Base-by-base conservation (phyloP, 2,797 vertebrate species). In the Florisuga fusca region DNA sequence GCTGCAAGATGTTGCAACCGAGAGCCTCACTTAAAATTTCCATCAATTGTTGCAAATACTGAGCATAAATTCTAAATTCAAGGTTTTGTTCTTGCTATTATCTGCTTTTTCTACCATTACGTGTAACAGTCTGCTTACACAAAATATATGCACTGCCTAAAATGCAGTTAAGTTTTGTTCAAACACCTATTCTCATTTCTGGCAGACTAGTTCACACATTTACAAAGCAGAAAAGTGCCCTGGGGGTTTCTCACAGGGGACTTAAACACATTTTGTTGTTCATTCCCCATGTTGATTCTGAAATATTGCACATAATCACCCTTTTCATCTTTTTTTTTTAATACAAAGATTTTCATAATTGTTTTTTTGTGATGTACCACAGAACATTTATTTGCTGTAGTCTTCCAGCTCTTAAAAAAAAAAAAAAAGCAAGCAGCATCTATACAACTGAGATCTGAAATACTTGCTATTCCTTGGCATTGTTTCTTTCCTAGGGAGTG, bases 401-500 rank as follows among this genome's bases (percentile, higher is more conserved):
- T 26, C n/a, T 34, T 76, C 38, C 73, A 31, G 45, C 34, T 69
- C 75, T 95, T 54, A 26, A 43, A 82, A 89, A 86, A 48, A 41
- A 72, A 84, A 85, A 87, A 82, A 89, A 78, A 17, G 48, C 27
- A 63, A 51, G 4, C 36, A n/a, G 45, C 62, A 74, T 82, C 88
- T 66, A 12, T 81, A 33, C 18, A n/a, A 26, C 21, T 55, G 50
- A 58, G 91, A 79, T 12, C 36, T 55, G 31, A 90, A 85, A 1
- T 51, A 15, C 22, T 59, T 74, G 25, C 82, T 78, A 84, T 64
- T 19, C 27, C 19, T 88, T 90, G 84, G 16, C 46, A 12, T 92
- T 94, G 45, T 93, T 81, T 97, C 22, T 76, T 90, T 80, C 48
- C 46, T 83, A 99, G 99, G 99, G 99, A 23, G 99, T 99, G 80